Evolutionary conservation across 2,888 invertebrate species (phyloP), one percentile per base, ranked within the genome.

Genomic region (Bellardia pandia): DNA sequence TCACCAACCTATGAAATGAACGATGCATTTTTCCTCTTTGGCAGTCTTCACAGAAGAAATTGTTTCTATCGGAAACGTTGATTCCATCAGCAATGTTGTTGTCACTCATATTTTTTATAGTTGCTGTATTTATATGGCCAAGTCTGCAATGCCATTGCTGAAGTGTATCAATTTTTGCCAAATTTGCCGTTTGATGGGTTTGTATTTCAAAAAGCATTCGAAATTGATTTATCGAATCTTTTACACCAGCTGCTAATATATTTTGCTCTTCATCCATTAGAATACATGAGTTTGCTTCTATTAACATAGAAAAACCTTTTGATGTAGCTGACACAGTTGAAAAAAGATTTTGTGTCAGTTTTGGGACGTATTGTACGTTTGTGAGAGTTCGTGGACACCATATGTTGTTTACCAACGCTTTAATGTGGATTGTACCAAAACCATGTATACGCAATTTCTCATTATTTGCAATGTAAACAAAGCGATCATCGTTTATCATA

Each of bases 321-420:
- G 58, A 74, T 56, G 75, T 80, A 51, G 77, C 68, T 48, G 66
- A 30, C 13, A 30, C 60, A 56, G 58, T 45, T 56, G 88, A 89
- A 82, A 89, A 89, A 30, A 90, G 60, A 87, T 90, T 89, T 48
- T 85, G 62, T 42, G 64, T 68, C 14, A 85, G 42, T 33, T 81
- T 56, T 64, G 88, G 89, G 48, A 89, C 89, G 58, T 88, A 86
- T 14, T 89, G 71, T 7, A 89, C 88, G 48, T 88, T 84, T 11
- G 58, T 69, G 37, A 79, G 71, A 71, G 56, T 58, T 42, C 79
- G 84, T 72, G n/a, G n/a, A n/a, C n/a, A n/a, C n/a, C n/a, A n/a
- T n/a, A 68, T 74, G 45, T 84, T 64, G 13, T 81, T 86, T 72
- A 86, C 62, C 14, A 74, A 45, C 33, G 80, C 83, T 16, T 79